A percentile compares a stretch with the other conserved stretches of the same genome.
Conservation (phyloP, 2,113 vertebrate species). For the Phylloscopus trochilus region DNA sequence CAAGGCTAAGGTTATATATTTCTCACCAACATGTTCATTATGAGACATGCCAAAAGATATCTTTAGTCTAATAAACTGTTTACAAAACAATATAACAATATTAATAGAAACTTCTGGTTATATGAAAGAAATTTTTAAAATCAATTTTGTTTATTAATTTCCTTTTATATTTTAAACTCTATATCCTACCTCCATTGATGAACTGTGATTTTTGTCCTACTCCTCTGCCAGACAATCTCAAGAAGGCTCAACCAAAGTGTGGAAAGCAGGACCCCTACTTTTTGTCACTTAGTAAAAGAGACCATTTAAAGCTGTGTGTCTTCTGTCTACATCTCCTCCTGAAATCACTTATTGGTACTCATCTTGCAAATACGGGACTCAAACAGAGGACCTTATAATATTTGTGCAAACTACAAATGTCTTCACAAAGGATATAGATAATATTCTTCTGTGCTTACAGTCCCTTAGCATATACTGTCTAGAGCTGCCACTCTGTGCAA, state of each 20-base stretch:
- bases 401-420: neutral
- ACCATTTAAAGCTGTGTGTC: neutral
- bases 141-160: neutral
- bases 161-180: neutral
- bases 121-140: neutral
- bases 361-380: neutral
- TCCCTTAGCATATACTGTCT: neutral
- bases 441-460: neutral
- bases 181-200: neutral
- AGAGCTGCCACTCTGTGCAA: slow-evolving; percentile 8
- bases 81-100: neutral
- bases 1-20: neutral
- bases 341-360: neutral
- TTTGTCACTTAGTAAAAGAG: neutral
- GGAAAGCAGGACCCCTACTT: neutral
- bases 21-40: neutral
- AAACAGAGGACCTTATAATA: neutral
- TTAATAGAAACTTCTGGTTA: neutral
- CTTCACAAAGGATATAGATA: neutral
- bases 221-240: neutral
- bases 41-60: neutral
- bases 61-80: neutral
- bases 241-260: neutral
- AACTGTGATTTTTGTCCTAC: neutral
- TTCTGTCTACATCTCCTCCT: neutral